phyloP scores from a whole-genome alignment of 1,140 invertebrate genomes.

The Lordiphosa stackelbergi region DNA sequence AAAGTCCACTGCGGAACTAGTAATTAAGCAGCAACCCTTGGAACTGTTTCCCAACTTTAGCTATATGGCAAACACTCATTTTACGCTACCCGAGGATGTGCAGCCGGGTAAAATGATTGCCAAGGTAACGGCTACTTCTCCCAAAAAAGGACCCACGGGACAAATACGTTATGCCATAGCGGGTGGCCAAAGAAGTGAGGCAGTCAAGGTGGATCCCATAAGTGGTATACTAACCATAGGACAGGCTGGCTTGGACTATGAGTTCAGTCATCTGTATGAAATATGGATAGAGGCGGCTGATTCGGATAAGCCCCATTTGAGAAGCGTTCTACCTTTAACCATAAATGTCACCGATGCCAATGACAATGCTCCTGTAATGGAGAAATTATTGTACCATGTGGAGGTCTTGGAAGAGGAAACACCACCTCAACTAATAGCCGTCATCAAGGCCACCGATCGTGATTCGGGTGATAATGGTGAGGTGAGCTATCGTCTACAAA shows the following conservation, averaged over 20 bases:
- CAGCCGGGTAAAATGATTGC: slow-evolving; percentile 85
- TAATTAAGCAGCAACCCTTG: slow-evolving; percentile 84
- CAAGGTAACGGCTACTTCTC: slow-evolving; percentile 83
- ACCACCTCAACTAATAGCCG: slow-evolving; percentile 86
- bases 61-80: slow-evolving; percentile 82
- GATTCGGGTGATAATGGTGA: slow-evolving; percentile 93
- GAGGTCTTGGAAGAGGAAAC: slow-evolving; percentile 93
- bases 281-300: slow-evolving; percentile 95
- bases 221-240: slow-evolving; percentile 89
- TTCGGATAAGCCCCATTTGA: slow-evolving; percentile 87
- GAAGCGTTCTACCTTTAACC: slow-evolving; percentile 85
- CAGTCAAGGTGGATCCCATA: slow-evolving; percentile 87
- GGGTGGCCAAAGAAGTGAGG: slow-evolving; percentile 94
- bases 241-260: slow-evolving; percentile 90
- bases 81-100: slow-evolving; percentile 88
- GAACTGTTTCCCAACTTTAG: slow-evolving; percentile 87
- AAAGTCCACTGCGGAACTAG: slow-evolving; percentile 83
- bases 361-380: slow-evolving; percentile 92
- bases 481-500: slow-evolving; percentile 86
- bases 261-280: slow-evolving; percentile 89
- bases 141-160: slow-evolving; percentile 84
- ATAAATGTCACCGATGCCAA: slow-evolving; percentile 94
- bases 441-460: slow-evolving; percentile 89
- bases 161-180: slow-evolving; percentile 89
- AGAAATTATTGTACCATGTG: slow-evolving; percentile 88